Conservation (phyloP, 2,888 invertebrate species). For the Pachycephus smyrnensis region DNA sequence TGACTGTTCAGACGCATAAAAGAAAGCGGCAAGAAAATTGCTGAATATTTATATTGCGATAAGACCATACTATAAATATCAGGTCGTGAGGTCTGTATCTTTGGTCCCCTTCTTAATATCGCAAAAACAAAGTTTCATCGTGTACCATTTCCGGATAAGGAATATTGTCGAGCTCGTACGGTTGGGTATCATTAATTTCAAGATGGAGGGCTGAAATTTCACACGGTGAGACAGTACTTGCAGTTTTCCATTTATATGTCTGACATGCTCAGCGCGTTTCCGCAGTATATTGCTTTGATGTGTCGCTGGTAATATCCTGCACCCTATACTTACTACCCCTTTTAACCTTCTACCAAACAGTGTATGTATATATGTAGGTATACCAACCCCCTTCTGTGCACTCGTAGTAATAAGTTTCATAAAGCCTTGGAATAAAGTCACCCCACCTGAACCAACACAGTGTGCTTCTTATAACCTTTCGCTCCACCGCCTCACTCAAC, state of each 20-base stretch:
- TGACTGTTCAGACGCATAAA: background rate
- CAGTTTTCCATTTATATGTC: background rate
- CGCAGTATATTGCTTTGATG: background rate
- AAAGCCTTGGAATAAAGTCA: slow-evolving; percentile 14
- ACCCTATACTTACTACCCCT: background rate
- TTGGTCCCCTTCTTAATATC: background rate
- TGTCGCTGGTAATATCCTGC: background rate
- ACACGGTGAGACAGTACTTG: background rate
- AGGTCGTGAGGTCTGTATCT: no score
- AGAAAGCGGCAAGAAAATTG: slow-evolving; percentile 7
- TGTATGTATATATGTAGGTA: background rate
- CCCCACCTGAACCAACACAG: slow-evolving; percentile 18
- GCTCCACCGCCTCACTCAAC: no score
- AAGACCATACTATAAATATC: background rate
- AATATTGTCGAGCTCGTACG: background rate
- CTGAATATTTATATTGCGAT: slow-evolving; percentile 19
- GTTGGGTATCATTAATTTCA: background rate
- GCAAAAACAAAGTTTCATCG: background rate
- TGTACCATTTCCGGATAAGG: background rate
- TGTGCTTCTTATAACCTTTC: background rate
- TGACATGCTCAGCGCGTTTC: background rate
- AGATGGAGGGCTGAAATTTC: background rate
- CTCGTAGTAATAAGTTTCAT: slow-evolving; percentile 12
- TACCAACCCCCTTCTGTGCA: background rate
- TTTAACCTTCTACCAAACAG: background rate